A percentile compares a stretch with the other conserved stretches of the same genome.
Conservation (phyloP, 2,888 invertebrate species). For the Lottia gigantea region DNA sequence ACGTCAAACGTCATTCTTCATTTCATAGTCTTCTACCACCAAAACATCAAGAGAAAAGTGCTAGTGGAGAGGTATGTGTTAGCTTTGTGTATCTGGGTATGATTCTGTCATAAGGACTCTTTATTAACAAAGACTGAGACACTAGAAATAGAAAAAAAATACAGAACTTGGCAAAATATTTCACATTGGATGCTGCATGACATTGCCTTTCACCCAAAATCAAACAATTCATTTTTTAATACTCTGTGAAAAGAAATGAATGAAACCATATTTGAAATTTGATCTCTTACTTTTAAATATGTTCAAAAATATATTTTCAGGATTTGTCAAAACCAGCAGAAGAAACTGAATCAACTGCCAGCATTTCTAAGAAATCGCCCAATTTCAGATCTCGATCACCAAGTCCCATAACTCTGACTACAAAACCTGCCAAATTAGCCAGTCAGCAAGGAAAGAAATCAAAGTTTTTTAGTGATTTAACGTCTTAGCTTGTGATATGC, state of each 20-base stretch:
- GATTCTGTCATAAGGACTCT: no score
- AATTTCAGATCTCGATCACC: background rate
- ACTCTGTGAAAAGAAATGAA: no score
- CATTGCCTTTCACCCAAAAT: no score
- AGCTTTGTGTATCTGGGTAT: no score
- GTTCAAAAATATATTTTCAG: background rate
- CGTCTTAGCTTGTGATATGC: background rate
- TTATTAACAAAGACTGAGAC: no score
- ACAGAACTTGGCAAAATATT: no score
- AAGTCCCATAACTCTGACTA: background rate
- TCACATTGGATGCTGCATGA: no score
- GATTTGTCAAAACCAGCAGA: background rate
- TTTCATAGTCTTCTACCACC: conserved; percentile 55
- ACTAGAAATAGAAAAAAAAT: no score
- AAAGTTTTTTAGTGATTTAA: background rate
- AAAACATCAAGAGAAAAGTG: conserved; percentile 42
- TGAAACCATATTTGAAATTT: no score
- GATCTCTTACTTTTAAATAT: no score
- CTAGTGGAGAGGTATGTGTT: background rate
- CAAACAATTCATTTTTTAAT: no score
- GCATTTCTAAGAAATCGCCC: background rate
- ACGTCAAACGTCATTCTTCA: conserved; percentile 54
- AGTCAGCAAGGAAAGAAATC: conserved; percentile 1
- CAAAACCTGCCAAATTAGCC: conserved; percentile 3
- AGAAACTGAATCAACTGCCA: background rate